phyloP scores from a whole-genome alignment of 2,113 vertebrate species.

The Oxygymnocypris stewartii region DNA sequence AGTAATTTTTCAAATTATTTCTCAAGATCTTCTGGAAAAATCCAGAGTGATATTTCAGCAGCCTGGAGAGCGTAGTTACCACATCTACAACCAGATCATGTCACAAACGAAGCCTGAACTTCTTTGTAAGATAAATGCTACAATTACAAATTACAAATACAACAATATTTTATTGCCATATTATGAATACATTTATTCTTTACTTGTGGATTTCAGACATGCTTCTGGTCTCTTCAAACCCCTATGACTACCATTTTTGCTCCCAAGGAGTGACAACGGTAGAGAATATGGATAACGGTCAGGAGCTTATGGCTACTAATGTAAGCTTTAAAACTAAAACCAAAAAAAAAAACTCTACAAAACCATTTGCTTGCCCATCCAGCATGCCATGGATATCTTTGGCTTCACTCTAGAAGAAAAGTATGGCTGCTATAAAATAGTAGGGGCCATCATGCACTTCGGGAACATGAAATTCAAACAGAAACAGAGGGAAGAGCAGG shows the following conservation, averaged over 20 bases:
- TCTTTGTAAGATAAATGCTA: constrained; percentile 74
- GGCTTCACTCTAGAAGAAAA: constrained; percentile 90
- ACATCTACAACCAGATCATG: constrained; percentile 93
- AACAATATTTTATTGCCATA: not conserved
- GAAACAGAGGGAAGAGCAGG: constrained; percentile 93
- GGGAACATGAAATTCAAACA: constrained; percentile 99
- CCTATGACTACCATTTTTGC: constrained; percentile 95
- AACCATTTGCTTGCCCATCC: constrained; percentile 38
- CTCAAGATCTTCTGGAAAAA: constrained; percentile 89
- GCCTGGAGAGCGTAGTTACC: constrained; percentile 88
- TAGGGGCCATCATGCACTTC: constrained; percentile 93
- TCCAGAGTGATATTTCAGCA: constrained; percentile 92
- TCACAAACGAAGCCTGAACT: constrained; percentile 92
- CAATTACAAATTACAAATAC: not conserved
- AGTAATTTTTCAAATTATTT: not conserved
- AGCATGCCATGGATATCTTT: constrained; percentile 94
- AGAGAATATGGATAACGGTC: constrained; percentile 87
- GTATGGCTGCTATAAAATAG: constrained; percentile 90
- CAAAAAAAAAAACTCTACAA: not conserved
- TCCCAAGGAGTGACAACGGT: constrained; percentile 90
- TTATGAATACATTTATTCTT: not conserved
- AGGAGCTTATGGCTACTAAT: constrained; percentile 88
- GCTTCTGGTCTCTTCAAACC: constrained; percentile 91
- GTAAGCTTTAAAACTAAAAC: constrained; percentile 66
- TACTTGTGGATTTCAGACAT: constrained; percentile 78